These are phyloP conservation scores for Coremacera marginata DNA, from an alignment of 2,888 invertebrate species.

Conservation along the genomic window DNA sequence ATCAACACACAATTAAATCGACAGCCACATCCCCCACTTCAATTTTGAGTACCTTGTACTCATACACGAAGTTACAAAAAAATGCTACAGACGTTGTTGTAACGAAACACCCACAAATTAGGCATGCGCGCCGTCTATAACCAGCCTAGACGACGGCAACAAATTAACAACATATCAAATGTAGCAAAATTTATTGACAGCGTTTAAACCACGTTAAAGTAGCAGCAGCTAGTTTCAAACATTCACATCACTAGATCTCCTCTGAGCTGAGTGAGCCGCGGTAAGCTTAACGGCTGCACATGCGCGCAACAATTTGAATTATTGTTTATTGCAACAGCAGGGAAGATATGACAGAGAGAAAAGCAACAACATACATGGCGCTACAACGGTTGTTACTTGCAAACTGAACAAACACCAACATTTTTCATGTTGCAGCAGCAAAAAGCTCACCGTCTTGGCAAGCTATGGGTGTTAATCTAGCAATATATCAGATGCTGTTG, in stretches of 20 bases:
- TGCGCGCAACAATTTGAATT: conserved; percentile 30
- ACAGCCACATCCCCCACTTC: conserved; percentile 9
- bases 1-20: conserved; percentile 30
- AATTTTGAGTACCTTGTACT: not conserved
- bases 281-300: conserved; percentile 12
- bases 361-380: not conserved
- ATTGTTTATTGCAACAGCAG: not conserved
- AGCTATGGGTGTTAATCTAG: conserved; percentile 9
- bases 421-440: not conserved
- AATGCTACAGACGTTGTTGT: conserved; percentile 36
- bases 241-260: not conserved
- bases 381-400: not conserved
- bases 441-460: not conserved
- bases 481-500: conserved; percentile 2
- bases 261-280: not conserved
- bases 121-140: conserved; percentile 45
- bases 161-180: conserved; percentile 1
- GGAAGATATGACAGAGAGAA: not conserved
- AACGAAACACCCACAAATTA: conserved; percentile 51
- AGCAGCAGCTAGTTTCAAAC: not conserved
- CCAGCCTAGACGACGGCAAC: conserved; percentile 12
- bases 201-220: conserved; percentile 20
- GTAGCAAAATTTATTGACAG: conserved; percentile 21
- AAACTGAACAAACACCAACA: not conserved
- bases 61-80: not conserved